Percentiles rank a stretch among this genome's conserved stretches.
These are phyloP conservation scores for Rhodophaea formosa DNA, from an alignment of 2,888 invertebrate genomes.

Conservation along the genomic window DNA sequence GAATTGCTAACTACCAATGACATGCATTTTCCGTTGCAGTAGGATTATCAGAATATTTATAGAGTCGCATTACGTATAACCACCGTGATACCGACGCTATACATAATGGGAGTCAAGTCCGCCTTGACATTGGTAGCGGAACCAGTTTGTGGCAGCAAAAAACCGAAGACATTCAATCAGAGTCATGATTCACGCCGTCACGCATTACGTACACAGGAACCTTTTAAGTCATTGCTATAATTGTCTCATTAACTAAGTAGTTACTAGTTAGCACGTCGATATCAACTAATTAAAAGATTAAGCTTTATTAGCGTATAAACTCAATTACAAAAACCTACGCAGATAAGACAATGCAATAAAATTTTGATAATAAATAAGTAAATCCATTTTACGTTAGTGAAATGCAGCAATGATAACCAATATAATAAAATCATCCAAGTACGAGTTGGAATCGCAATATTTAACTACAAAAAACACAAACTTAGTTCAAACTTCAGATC, in stretches of 20 bases:
- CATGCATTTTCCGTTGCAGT: constrained; percentile 6
- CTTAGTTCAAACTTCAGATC: too few species aligned
- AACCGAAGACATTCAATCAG: constrained; percentile 19
- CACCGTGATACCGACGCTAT: background rate
- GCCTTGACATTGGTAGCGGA: constrained; percentile 54
- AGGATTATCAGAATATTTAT: background rate
- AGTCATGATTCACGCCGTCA: constrained; percentile 29
- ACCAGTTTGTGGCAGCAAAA: constrained; percentile 35
- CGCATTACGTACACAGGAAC: constrained; percentile 12
- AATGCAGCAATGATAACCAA: too few species aligned
- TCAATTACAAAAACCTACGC: background rate
- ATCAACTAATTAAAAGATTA: constrained; percentile 17
- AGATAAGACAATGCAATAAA: too few species aligned
- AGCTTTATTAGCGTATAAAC: constrained; percentile 20
- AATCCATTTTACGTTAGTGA: too few species aligned
- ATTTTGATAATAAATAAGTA: too few species aligned
- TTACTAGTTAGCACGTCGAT: constrained; percentile 19
- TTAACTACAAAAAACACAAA: too few species aligned
- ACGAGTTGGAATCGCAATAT: too few species aligned
- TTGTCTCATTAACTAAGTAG: constrained; percentile 26
- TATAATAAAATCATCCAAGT: too few species aligned
- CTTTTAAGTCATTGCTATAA: constrained; percentile 21
- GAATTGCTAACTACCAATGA: background rate
- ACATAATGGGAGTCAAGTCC: constrained; percentile 23
- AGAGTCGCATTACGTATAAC: constrained; percentile 7